Base-by-base conservation (phyloP, 2,113 vertebrate genomes). In the Hemiprocne comata region DNA sequence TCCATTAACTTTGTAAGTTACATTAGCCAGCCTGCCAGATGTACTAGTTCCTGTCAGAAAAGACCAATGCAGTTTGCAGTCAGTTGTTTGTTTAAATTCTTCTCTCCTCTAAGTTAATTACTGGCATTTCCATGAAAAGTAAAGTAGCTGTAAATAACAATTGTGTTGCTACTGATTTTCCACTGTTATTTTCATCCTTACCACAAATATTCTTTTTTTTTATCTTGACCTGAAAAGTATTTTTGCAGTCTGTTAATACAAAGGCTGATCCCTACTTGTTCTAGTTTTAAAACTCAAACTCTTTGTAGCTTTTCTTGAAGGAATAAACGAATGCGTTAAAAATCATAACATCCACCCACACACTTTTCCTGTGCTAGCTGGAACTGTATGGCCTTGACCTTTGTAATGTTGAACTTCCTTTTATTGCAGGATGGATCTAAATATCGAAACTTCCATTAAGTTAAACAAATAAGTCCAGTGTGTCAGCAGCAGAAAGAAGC, bases 361-460 rank as follows among this genome's bases (percentile, higher is more conserved):
- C 44, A 1, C 72, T 93, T 89, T 94, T 72, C 86, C 84, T 85
- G 70, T 46, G 51, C 67, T 89, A 67, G 51, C 74, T 94, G 71
- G 85, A 81, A 51, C 74, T 42, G 33, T 31, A 9, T 76, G 62
- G 94, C 94, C 89, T 94, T 95, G 94, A 95, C 96, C 96, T 96
- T 95, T 96, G 95, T 92, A 86, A 92, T 87, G 76, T 95, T 95
- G 91, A 95, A 94, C 85, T 96, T 95, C 55, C 80, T 71, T 96
- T 96, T 96, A 96, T 96, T 94, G 87, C 96, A 95, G 94, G 93
- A 90, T 94, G 78, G 72, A 91, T 93, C 93, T 95, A 88, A 97
- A 91, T 96, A 96, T 87, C 53, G 78, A 96, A 94, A 93, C 88
- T 95, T 96, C 92, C 89, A 93, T 95, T 95, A 96, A 84, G 81